A percentile compares a stretch with the other conserved stretches of the same genome.
Evolutionary conservation across 2,113 vertebrate genomes (phyloP).

Genomic region (Elachura formosa): DNA sequence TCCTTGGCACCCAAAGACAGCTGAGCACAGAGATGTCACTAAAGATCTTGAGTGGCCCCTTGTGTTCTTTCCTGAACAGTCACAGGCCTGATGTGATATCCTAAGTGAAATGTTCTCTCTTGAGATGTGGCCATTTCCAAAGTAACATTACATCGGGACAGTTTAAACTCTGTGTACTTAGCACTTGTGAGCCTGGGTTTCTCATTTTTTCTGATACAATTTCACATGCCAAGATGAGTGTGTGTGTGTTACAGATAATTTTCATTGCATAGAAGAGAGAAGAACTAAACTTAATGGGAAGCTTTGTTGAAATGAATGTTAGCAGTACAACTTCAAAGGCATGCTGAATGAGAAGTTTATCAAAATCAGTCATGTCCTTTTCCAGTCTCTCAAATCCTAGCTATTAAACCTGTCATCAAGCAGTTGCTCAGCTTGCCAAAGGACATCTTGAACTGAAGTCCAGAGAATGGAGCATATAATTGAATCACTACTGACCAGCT

Average conservation of each 20-base stretch:
- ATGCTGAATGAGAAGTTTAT: background rate
- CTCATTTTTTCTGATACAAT: background rate
- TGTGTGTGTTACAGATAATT: background rate
- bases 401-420: constrained; percentile 3
- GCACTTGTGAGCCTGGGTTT: background rate
- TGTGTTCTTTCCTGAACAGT: background rate
- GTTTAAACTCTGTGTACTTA: background rate
- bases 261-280: background rate
- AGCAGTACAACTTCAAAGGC: background rate
- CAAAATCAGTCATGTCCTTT: background rate
- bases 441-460: constrained; percentile 8
- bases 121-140: background rate
- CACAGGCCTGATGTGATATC: background rate
- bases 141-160: background rate
- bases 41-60: accelerated
- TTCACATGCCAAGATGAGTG: background rate
- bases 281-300: background rate
- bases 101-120: background rate
- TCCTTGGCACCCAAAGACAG: background rate
- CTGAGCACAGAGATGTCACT: background rate
- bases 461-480: constrained; percentile 26
- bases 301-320: background rate
- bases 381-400: background rate
- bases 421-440: constrained; percentile 26
- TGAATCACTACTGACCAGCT: constrained; percentile 41